A percentile compares a stretch with the other conserved stretches of the same genome.
These are phyloP conservation scores for Itoplectis maculator DNA, from an alignment of 2,888 invertebrate species.

Conservation along the genomic window DNA sequence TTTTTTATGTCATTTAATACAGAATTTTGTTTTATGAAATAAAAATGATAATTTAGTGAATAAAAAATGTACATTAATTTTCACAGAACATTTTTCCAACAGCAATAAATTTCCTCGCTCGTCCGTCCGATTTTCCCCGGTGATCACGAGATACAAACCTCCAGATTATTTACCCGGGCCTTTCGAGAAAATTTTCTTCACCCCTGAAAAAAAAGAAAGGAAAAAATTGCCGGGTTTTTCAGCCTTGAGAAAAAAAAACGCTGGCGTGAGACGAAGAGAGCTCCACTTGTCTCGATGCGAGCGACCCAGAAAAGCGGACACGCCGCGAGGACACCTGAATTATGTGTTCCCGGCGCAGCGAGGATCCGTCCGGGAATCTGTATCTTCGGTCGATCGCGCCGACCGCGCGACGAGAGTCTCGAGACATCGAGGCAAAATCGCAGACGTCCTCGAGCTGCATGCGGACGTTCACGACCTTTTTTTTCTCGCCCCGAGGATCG, in stretches of 20 bases:
- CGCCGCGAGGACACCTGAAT: slow-evolving; percentile 42
- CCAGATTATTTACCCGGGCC: slow-evolving; percentile 33
- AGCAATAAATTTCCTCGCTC: slow-evolving; percentile 4
- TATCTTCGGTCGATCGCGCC: slow-evolving; percentile 54
- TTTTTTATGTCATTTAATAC: too few relatives aligned
- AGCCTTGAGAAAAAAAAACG: slow-evolving; percentile 39
- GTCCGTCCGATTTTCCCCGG: slow-evolving; percentile 20
- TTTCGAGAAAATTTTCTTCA: slow-evolving; percentile 11
- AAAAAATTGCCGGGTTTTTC: background rate
- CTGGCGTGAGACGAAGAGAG: slow-evolving; percentile 7
- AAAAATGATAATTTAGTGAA: too few relatives aligned
- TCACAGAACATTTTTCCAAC: too few relatives aligned
- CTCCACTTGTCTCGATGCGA: slow-evolving; percentile 57
- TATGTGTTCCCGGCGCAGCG: slow-evolving; percentile 40
- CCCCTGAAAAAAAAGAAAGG: background rate
- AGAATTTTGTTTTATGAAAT: too few relatives aligned
- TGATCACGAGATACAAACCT: slow-evolving; percentile 43
- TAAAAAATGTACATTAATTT: slow-evolving; percentile 2
- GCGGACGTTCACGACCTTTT: slow-evolving; percentile 49
- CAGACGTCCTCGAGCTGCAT: slow-evolving; percentile 15
- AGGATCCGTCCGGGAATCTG: slow-evolving; percentile 42
- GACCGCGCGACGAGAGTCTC: slow-evolving; percentile 5
- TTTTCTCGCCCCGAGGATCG: slow-evolving; percentile 42
- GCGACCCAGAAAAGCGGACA: slow-evolving; percentile 18
- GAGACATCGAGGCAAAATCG: slow-evolving; percentile 42